Base-by-base conservation (phyloP, 2,888 invertebrate genomes). In the Erannis defoliaria region DNA sequence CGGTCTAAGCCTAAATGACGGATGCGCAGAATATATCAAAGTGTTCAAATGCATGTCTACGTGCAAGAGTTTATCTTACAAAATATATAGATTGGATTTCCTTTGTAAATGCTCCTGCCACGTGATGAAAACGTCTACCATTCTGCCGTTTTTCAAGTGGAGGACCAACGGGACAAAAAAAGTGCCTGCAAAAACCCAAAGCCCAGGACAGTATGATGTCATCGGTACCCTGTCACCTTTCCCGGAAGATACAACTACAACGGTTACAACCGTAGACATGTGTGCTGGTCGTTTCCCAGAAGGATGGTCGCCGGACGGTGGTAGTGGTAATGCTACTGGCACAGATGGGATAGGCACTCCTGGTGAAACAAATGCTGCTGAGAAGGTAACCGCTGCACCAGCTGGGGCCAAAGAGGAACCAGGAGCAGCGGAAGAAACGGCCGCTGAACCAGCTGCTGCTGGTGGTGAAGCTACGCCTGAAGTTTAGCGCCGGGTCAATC, bases 91-190 rank as follows among this genome's bases (percentile, higher is more conserved):
- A 43, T 60, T 90, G 62, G 71, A 82, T 60, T 58, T 23, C 8
- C 59, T 61, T 1, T 91, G 91, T 66, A 82, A 76, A 70, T 91
- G 91, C 67, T 80, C 76, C 8, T 91, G 91, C 55, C 85, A 86
- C 53, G 82, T 81, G 31, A 75, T 86, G 72, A 87, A 82, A 63
- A 85, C 82, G 0, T 77, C 81, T 0, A 80, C 82, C 6, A 59
- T 82, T 49, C 60, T 89, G 31, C 89, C 89, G 8, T 88, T 77
- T 66, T 89, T 86, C 61, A 81, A 79, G 68, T 88, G 85, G 85
- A 72, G 71, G 33, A 89, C 90, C 16, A 90, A 84, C 61, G 85
- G 88, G 2, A 87, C 86, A 1, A 84, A 83, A 0, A 78, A 64
- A 38, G 65, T 58, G 16, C 6, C 76, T 2, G 84, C 83, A 1